Evolutionary conservation across 2,797 vertebrate species (phyloP), one percentile per base, ranked within the genome.

Genomic region (Hemitrygon akajei): DNA sequence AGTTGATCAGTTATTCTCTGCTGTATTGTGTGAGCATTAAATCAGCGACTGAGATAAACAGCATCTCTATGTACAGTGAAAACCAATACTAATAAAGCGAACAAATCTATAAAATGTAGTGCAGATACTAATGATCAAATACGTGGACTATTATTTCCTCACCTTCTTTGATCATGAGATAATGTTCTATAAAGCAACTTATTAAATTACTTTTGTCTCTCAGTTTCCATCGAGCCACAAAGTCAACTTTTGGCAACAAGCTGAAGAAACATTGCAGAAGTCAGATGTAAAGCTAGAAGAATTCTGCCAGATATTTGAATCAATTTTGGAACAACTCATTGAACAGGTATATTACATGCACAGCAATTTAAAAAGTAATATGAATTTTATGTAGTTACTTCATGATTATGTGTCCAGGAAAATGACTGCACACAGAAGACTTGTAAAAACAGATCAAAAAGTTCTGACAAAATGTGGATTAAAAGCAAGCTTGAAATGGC

Each of bases 231-330:
- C 47, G 12, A 56, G 40, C 25, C 25, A n/a, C 40, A n/a, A 47
- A 30, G 69, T 16, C 22, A 73, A 73, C 94, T 99, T 99, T 97
- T 97, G 96, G 97, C 97, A 96, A 95, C 97, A 98, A 97, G 96
- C 97, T 14, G 97, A 97, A 87, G 96, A 96, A 4, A 71, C 95
- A 0, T 96, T 98, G 94, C 95, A 96, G n/a, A 96, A 97, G 93
- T 96, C 96, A 0, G 95, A 95, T 0, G 95, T 94, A 93, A 97
- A 96, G 94, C 95, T 99, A 94, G 94, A 79, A 37, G 94, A 95
- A 66, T 95, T 99, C 95, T 96, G 96, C 96, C 96, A 95, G 94
- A 97, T 94, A 0, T 97, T 99, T 87, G 96, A 98, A 93, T 97
- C 96, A 0, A 96, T 97, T 9, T 95, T 96, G 0, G 98, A 97